Base-by-base conservation (phyloP, 1,140 invertebrate genomes). In the Akabosia matsudoensis region DNA sequence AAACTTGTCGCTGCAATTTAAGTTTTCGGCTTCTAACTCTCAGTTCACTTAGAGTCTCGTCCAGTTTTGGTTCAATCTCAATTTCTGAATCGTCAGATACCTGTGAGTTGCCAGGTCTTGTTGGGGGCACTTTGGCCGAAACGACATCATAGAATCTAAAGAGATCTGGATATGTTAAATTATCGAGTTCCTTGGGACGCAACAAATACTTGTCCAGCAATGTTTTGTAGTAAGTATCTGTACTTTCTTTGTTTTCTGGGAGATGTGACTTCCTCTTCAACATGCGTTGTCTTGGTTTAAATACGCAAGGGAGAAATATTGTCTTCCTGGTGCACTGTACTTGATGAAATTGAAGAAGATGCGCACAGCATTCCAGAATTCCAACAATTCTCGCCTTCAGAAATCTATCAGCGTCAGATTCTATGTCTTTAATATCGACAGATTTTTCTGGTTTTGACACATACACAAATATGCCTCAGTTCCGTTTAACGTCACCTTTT, bases 381-480 rank as follows among this genome's bases (percentile, higher is more conserved):
- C 37, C 37, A 45, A 45, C 37, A 7, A 45, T 18, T 45, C 37
- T 45, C 13, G n/a, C 7, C 14, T 52, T 54, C 2, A 74, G n/a
- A 54, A 54, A 74, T 13, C 33, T 52, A 13, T 51, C 45, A 28
- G 51, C 31, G 7, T 74, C 73, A 3, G 37, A 54, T 7, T 10
- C 24, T 1, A 33, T 54, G 18, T 45, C 37, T 45, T 45, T 45
- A 10, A 45, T 45, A 45, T 45, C 37, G 18, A 45, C 18, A 10
- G 37, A 45, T 45, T 18, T 45, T 45, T 45, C 37, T 7, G 37
- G 37, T 45, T 45, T 45, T 18, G 37, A 45, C 26, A 74, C 73
- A 31, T 74, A 28, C 22, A 24, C 45, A 74, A 74, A 74, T 74
- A 74, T 13, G 37, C n/a, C 24, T 74, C 73, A 13, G 56, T 26